phyloP scores from a whole-genome alignment of 2,113 vertebrate genomes.

The Dryoscopus gambensis region DNA sequence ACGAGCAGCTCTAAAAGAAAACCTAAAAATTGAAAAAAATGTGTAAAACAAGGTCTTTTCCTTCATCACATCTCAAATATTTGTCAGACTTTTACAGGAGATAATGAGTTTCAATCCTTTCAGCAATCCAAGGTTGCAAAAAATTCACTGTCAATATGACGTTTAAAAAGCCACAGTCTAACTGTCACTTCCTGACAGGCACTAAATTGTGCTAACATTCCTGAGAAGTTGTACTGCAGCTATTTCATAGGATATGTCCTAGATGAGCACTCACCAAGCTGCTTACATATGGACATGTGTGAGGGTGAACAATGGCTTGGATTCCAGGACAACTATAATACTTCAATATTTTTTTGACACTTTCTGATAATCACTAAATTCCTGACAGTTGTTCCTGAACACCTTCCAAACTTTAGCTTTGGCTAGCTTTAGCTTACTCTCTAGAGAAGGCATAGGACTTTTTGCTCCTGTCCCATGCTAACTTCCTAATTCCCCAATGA shows the following conservation, averaged over 20 bases:
- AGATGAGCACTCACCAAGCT: not conserved
- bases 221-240: not conserved
- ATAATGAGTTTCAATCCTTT: not conserved
- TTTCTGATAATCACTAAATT: not conserved
- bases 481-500: not conserved
- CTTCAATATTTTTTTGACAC: not conserved
- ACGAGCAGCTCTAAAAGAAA: not conserved
- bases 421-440: not conserved
- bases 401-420: not conserved
- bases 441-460: not conserved
- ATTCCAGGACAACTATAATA: not conserved
- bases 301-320: not conserved
- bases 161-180: not conserved
- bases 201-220: not conserved
- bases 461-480: conserved; percentile 11
- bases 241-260: not conserved
- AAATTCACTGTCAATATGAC: not conserved
- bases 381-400: not conserved
- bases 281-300: not conserved
- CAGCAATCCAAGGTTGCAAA: not conserved
- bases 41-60: not conserved
- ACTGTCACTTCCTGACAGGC: not conserved
- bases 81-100: not conserved
- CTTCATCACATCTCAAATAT: not conserved
- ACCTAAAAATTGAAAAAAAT: not conserved